Percentiles rank a stretch among this genome's conserved stretches.
Evolutionary conservation across 2,113 vertebrate genomes (phyloP).

Genomic region (Saccopteryx leptura): DNA sequence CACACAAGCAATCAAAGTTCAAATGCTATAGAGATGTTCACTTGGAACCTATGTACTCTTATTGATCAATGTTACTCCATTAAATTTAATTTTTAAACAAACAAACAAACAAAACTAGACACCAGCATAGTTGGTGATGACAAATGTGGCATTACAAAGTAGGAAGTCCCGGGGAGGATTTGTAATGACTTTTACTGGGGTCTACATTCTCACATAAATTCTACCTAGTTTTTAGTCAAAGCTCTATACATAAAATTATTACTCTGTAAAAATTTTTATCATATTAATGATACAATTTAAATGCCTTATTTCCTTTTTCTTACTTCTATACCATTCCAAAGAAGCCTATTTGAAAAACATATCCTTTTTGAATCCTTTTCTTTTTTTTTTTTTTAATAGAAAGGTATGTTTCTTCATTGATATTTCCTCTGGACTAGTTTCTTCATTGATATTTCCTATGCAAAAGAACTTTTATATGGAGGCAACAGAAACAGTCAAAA

Average conservation of each 20-base stretch:
- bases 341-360: conserved; percentile 39
- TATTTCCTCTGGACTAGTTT: background rate
- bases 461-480: background rate
- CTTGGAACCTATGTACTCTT: no score
- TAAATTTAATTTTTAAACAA: no score
- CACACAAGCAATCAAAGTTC: no score
- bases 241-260: background rate
- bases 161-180: background rate
- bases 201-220: background rate
- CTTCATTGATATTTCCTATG: background rate
- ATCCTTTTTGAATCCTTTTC: background rate
- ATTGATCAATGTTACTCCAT: no score
- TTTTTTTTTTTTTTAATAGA: background rate
- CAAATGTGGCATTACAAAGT: background rate
- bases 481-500: background rate
- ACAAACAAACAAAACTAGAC: background rate
- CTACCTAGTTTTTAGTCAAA: conserved; percentile 19
- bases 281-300: conserved; percentile 6
- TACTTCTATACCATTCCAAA: conserved; percentile 23
- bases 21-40: no score
- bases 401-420: conserved; percentile 1
- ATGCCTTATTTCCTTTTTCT: conserved; percentile 4
- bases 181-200: conserved; percentile 27
- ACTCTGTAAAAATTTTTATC: background rate
- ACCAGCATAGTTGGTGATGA: background rate